Conservation (phyloP, 2,113 vertebrate species). For the Salminus brasiliensis region DNA sequence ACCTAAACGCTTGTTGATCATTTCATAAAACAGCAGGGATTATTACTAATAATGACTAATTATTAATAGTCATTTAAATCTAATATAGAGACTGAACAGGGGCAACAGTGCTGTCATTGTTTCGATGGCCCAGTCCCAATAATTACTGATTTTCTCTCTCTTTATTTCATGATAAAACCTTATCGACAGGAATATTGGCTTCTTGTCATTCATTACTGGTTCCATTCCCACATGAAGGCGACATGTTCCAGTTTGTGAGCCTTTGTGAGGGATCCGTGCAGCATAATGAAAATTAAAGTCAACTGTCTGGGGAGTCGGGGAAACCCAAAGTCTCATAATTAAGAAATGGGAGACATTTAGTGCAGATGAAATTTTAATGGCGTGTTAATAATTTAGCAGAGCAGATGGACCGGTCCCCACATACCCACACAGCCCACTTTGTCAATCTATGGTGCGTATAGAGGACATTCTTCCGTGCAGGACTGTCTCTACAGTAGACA, state of each 20-base stretch:
- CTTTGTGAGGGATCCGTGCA: slow-evolving; percentile 24
- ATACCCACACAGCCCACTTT: slow-evolving; percentile 37
- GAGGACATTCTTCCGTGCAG: slow-evolving; percentile 18
- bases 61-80: no score
- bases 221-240: slow-evolving; percentile 2
- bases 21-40: no score
- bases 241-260: slow-evolving; percentile 29
- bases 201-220: slow-evolving; percentile 19
- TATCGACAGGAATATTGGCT: neutral
- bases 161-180: neutral
- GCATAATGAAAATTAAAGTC: slow-evolving; percentile 53
- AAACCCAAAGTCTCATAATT: slow-evolving; percentile 72
- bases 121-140: neutral
- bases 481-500: slow-evolving; percentile 5
- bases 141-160: neutral
- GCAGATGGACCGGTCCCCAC: slow-evolving; percentile 73
- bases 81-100: no score
- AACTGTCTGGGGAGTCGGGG: slow-evolving; percentile 60
- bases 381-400: slow-evolving; percentile 80
- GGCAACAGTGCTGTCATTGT: neutral
- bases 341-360: slow-evolving; percentile 78
- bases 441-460: slow-evolving; percentile 29
- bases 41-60: no score
- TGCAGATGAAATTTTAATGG: slow-evolving; percentile 75
- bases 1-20: no score